Evolutionary conservation across 2,797 vertebrate species (phyloP), one percentile per base, ranked within the genome.

Genomic region (Enteromius anoplus): DNA sequence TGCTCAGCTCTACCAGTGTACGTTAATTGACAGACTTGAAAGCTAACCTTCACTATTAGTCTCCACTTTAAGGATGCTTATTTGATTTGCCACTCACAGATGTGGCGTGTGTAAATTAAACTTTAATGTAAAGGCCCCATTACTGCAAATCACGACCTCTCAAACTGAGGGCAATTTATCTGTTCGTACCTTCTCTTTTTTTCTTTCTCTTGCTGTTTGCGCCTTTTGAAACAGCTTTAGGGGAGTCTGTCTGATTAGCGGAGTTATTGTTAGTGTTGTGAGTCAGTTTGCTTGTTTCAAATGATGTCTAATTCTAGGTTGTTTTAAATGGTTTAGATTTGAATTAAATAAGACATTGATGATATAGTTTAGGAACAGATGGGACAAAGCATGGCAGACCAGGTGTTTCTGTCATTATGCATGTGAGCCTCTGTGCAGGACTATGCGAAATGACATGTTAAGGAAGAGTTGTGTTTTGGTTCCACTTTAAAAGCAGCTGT

Each of bases 121-220:
- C 91, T 93, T 93, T 94, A 93, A 93, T 94, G 93, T 90, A 73
- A 82, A 70, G 86, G 92, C 91, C 93, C 94, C 92, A 93, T 94
- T 93, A 94, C 92, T 82, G 91, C 86, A 92, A 94, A 92, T 94
- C 93, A 92, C 92, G 88, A 89, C 92, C 87, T 88, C 85, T 91
- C 89, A 90, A 89, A 94, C 89, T 88, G 89, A 88, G 91, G 91
- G 87, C 88, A 83, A 89, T 92, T 91, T 91, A 81, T 84, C 82
- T 64, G 80, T 80, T 80, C 34, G 11, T 65, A 79, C 79, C 88
- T 90, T 91, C 78, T 84, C 83, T 85, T 90, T 45, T 26, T 86
- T 88, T 83, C 81, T 66, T 71, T 12, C 23, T 23, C 45, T 42
- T 79, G 80, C 84, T 89, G 87, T 82, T 85, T 88, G 87, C 87